Conservation (phyloP, 2,888 invertebrate genomes). For the Rhingia campestris region DNA sequence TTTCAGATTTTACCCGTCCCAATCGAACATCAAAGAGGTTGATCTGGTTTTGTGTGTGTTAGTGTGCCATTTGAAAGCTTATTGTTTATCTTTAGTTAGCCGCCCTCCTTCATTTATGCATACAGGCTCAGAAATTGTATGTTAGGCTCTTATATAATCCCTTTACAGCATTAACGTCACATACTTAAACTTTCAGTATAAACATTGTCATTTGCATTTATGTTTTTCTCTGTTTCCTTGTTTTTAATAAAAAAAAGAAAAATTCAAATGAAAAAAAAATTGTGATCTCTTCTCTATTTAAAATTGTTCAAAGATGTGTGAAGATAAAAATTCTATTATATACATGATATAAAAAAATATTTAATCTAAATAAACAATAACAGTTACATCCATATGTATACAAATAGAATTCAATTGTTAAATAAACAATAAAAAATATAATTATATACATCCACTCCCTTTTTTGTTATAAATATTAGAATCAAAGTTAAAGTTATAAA, state of each 20-base stretch:
- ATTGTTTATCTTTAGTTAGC: no score
- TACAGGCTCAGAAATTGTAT: no score
- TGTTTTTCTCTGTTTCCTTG: conserved; percentile 7
- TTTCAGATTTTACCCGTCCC: no score
- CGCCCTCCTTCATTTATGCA: no score
- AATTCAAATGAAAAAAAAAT: conserved; percentile 33
- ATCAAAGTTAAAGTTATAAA: conserved; percentile 2
- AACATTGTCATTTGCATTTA: conserved; percentile 8
- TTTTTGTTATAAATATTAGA: conserved; percentile 7
- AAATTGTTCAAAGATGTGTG: conserved; percentile 34
- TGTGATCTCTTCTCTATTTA: conserved; percentile 47
- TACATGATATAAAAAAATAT: conserved; percentile 35
- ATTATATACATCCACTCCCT: conserved; percentile 2
- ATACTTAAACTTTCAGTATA: conserved; percentile 1
- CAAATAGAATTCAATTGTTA: conserved; percentile 32
- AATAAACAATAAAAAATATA: conserved; percentile 6
- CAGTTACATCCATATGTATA: conserved; percentile 40
- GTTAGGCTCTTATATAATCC: no score
- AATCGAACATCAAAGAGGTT: no score
- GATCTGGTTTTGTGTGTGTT: no score
- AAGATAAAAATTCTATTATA: conserved; percentile 23
- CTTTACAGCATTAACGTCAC: background rate
- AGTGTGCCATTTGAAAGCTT: no score
- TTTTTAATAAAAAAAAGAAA: conserved; percentile 8
- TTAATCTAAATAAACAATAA: conserved; percentile 41